Conservation (phyloP, 2,113 vertebrate genomes). For the Oxyura jamaicensis region DNA sequence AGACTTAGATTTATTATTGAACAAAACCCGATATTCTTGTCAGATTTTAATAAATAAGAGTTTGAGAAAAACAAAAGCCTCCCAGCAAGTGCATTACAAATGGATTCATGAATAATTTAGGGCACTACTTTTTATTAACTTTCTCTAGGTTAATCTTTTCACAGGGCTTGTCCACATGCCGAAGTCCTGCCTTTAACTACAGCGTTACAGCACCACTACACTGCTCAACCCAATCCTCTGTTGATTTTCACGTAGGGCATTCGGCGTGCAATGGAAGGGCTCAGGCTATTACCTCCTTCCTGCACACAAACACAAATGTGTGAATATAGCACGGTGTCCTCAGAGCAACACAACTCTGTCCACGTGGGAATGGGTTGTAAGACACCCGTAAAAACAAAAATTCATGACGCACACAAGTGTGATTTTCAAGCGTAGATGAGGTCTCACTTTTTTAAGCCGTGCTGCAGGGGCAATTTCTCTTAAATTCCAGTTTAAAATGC, state of each 20-base stretch:
- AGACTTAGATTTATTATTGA: slow-evolving; percentile 54
- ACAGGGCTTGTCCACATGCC: background rate
- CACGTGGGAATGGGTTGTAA: background rate
- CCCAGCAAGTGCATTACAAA: slow-evolving; percentile 31
- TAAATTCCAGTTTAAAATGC: background rate
- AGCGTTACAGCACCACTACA: background rate
- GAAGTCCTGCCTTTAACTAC: background rate
- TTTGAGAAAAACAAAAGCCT: slow-evolving; percentile 66
- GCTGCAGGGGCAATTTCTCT: background rate
- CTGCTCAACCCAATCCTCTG: background rate
- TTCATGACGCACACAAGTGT: background rate
- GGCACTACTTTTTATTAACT: slow-evolving; percentile 52
- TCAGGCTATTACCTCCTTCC: background rate
- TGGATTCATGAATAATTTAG: slow-evolving; percentile 60
- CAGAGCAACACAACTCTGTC: fast-evolving
- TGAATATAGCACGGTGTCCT: fast-evolving
- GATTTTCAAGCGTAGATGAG: background rate
- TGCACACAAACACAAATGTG: background rate
- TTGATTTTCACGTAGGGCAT: background rate
- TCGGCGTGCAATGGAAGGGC: background rate
- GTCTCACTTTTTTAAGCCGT: background rate
- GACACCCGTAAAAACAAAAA: background rate
- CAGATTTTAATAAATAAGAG: slow-evolving; percentile 68
- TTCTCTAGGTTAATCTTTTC: slow-evolving; percentile 37
- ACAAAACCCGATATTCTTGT: slow-evolving; percentile 49